Conservation (phyloP, 2,113 vertebrate species). For the Castor canadensis region DNA sequence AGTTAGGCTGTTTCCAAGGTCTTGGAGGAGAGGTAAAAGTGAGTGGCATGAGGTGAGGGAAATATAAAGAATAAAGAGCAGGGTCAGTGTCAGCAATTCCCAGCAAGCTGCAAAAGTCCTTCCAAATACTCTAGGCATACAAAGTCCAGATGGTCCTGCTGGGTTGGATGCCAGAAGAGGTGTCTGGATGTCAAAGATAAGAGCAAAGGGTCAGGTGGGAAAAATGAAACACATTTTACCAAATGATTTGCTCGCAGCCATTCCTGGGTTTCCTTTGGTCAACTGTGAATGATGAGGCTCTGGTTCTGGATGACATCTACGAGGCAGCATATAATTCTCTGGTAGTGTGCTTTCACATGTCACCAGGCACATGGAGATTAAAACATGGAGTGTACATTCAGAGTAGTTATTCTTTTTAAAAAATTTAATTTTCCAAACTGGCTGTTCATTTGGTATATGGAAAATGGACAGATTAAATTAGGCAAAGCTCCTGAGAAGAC, state of each 20-base stretch:
- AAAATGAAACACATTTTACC: constrained; percentile 13
- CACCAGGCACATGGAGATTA: neutral
- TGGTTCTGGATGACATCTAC: neutral
- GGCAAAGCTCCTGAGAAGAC: neutral
- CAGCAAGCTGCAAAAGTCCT: neutral
- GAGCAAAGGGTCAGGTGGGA: neutral
- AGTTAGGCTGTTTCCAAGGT: neutral
- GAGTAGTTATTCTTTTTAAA: neutral
- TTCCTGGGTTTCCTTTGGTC: neutral
- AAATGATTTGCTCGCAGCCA: neutral
- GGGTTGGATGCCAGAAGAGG: neutral
- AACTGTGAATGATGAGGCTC: neutral
- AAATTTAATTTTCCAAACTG: constrained; percentile 36
- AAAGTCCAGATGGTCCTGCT: neutral
- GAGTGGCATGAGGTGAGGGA: neutral
- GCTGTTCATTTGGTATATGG: constrained; percentile 25
- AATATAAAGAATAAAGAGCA: neutral
- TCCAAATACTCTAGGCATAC: neutral
- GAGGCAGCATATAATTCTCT: neutral
- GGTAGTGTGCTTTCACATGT: neutral
- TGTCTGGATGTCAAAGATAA: neutral
- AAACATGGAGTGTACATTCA: neutral
- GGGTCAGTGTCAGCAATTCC: neutral
- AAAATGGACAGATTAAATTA: constrained; percentile 34
- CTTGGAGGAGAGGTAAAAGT: neutral